These are phyloP conservation scores for Pangasius larnaudii DNA, from an alignment of 2,797 vertebrate species.

Conservation along the genomic window DNA sequence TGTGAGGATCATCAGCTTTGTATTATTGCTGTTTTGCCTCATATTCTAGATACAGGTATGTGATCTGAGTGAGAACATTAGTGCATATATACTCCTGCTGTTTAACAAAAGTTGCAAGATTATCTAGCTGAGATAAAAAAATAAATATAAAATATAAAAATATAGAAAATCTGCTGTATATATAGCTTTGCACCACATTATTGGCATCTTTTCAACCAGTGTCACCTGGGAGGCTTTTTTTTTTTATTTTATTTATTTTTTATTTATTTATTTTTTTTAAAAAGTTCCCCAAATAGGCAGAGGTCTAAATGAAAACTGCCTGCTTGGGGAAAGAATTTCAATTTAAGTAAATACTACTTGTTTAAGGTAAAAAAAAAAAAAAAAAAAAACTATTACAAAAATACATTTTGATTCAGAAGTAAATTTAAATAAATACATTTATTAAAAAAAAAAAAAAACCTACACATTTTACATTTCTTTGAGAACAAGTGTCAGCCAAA, in stretches of 20 bases:
- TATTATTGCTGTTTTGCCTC: conserved; percentile 89
- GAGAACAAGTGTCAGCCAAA: no score
- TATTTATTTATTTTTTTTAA: no score
- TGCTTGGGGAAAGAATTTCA: background rate
- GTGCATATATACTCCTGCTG: background rate
- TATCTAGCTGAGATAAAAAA: no score
- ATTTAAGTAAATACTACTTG: background rate
- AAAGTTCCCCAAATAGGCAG: background rate
- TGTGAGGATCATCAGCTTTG: conserved; percentile 94
- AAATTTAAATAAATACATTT: background rate
- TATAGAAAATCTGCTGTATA: background rate
- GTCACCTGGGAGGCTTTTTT: no score
- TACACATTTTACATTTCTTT: background rate
- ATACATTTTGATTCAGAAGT: background rate
- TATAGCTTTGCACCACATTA: background rate
- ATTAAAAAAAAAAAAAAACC: no score
- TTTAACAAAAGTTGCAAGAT: background rate
- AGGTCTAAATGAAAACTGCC: background rate
- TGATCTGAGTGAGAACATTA: background rate
- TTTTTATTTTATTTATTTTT: no score
- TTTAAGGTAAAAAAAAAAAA: background rate
- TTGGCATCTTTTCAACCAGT: background rate
- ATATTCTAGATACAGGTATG: conserved; percentile 94
- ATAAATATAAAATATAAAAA: no score
- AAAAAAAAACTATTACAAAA: background rate